These are phyloP conservation scores for Eilema depressum DNA, from an alignment of 2,888 invertebrate species.

Conservation along the genomic window DNA sequence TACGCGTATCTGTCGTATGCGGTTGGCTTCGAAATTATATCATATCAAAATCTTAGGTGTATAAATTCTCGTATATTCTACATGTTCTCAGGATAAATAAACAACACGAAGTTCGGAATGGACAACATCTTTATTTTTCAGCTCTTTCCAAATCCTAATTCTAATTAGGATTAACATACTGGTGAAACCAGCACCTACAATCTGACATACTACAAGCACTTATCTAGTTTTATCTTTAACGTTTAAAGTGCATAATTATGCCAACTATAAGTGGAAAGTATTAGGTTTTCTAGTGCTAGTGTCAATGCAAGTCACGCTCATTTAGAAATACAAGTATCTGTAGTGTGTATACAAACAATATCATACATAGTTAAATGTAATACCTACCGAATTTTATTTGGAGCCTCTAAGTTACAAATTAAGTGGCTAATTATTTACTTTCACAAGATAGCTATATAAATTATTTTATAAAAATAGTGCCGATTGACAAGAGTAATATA, in stretches of 20 bases:
- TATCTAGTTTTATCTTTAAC: constrained; percentile 11
- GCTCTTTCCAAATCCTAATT: constrained; percentile 38
- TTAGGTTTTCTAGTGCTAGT: constrained; percentile 15
- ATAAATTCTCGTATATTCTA: neutral
- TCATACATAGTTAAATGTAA: no score
- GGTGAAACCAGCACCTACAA: constrained; percentile 25
- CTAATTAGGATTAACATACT: constrained; percentile 32
- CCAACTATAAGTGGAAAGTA: constrained; percentile 11
- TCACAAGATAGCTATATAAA: neutral
- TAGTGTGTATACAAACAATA: neutral
- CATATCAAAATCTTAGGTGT: no score
- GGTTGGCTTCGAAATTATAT: no score
- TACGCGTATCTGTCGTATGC: no score
- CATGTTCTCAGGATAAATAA: constrained; percentile 14
- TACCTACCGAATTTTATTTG: neutral
- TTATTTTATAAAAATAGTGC: neutral
- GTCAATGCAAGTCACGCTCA: constrained; percentile 15
- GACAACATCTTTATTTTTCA: constrained; percentile 40
- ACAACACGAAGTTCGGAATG: constrained; percentile 38
- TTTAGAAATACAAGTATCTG: constrained; percentile 2
- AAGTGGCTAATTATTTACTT: neutral
- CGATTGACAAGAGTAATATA: neutral
- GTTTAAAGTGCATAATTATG: constrained; percentile 13
- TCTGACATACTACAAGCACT: constrained; percentile 16
- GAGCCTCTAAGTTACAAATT: neutral